These are phyloP conservation scores for Meloidogyne floridensis DNA, from an alignment of 1,140 invertebrate species.

Conservation along the genomic window DNA sequence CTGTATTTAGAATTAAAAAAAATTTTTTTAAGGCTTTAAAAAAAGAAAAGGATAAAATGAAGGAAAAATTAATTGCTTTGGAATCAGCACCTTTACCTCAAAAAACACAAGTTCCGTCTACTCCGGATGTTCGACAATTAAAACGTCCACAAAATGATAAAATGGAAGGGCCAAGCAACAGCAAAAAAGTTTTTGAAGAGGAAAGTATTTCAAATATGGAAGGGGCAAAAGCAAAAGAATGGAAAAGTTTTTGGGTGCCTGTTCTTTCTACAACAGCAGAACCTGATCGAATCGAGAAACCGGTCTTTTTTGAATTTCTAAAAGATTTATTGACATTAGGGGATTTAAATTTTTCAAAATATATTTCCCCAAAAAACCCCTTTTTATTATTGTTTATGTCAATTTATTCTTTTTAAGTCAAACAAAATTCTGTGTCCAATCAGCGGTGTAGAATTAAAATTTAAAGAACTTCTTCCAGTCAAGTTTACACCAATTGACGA, in stretches of 20 bases:
- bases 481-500: constrained; percentile 86
- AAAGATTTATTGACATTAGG: too few relatives aligned
- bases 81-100: constrained; percentile 57
- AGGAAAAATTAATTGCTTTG: constrained; percentile 73
- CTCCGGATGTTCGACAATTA: background rate
- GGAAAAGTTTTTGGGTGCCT: constrained; percentile 97
- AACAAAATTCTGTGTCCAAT: constrained; percentile 84
- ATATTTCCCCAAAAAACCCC: background rate
- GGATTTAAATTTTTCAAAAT: too few relatives aligned
- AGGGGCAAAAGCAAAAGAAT: constrained; percentile 72
- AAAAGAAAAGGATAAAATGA: constrained; percentile 73
- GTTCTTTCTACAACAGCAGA: constrained; percentile 83
- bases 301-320: constrained; percentile 69
- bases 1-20: background rate
- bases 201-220: constrained; percentile 58
- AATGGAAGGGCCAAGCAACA: background rate
- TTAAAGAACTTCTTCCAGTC: constrained; percentile 89
- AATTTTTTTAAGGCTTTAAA: constrained; percentile 70
- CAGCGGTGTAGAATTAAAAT: constrained; percentile 82
- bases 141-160: constrained; percentile 22
- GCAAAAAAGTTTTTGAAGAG: constrained; percentile 32
- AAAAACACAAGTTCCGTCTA: constrained; percentile 65
- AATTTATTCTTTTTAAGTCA: constrained; percentile 45
- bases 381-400: background rate
- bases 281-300: constrained; percentile 75